A percentile compares a stretch with the other conserved stretches of the same genome.
Conservation (phyloP, 1,140 invertebrate species). For the Philopotamus ludificatus region DNA sequence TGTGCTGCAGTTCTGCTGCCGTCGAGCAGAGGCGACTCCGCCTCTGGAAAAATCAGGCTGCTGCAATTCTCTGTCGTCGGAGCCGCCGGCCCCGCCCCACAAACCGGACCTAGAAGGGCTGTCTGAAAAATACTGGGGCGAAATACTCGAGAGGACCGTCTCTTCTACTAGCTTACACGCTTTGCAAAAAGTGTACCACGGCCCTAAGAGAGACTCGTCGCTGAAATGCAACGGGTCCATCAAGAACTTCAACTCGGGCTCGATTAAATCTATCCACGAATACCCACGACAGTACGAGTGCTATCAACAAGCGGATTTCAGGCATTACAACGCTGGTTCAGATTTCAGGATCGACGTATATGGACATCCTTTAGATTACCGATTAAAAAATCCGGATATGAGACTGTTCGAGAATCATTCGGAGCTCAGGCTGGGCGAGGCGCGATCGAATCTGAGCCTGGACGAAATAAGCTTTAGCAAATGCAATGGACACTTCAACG, state of each 20-base stretch:
- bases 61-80: slow-evolving; percentile 53
- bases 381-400: slow-evolving; percentile 53
- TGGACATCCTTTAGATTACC: slow-evolving; percentile 47
- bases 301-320: slow-evolving; percentile 49
- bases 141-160: slow-evolving; percentile 70
- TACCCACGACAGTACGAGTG: slow-evolving; percentile 52
- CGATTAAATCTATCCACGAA: slow-evolving; percentile 39
- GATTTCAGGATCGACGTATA: slow-evolving; percentile 55
- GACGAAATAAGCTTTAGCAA: slow-evolving; percentile 55
- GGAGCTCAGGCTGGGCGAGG: slow-evolving; percentile 49
- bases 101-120: slow-evolving; percentile 66
- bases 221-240: slow-evolving; percentile 51
- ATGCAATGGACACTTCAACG: slow-evolving; percentile 53
- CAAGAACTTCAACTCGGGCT: slow-evolving; percentile 47
- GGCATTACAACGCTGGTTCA: slow-evolving; percentile 50
- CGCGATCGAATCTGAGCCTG: slow-evolving; percentile 53
- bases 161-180: slow-evolving; percentile 67
- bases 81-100: slow-evolving; percentile 47
- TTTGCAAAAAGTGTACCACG: slow-evolving; percentile 59
- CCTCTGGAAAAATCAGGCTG: slow-evolving; percentile 53
- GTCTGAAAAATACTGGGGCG: slow-evolving; percentile 76
- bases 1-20: slow-evolving; percentile 50
- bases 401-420: slow-evolving; percentile 51
- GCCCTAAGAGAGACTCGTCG: slow-evolving; percentile 46
- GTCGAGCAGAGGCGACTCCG: slow-evolving; percentile 49